Evolutionary conservation across 2,797 vertebrate genomes (phyloP).

Genomic region (Sylvia borin): DNA sequence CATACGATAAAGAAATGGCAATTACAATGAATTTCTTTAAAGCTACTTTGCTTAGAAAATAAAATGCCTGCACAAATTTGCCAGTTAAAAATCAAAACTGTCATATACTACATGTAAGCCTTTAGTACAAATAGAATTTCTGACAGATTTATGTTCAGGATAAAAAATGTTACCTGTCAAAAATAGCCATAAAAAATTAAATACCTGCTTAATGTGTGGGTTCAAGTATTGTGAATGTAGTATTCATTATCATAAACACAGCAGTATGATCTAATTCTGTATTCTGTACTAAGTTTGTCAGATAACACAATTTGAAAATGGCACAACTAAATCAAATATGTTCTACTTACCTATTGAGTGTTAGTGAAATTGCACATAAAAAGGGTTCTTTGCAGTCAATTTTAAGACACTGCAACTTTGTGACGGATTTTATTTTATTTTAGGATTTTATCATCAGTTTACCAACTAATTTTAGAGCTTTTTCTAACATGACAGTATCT

Average conservation of each 20-base stretch:
- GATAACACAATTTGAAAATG: constrained; percentile 65
- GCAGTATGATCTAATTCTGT: constrained; percentile 56
- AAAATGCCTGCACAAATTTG: constrained; percentile 37
- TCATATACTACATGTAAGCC: constrained; percentile 10
- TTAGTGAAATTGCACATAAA: constrained; percentile 52
- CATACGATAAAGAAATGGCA: constrained; percentile 20
- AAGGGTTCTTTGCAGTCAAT: constrained; percentile 28
- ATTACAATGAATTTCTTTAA: constrained; percentile 22
- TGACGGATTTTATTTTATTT: not conserved
- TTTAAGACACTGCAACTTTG: constrained; percentile 1
- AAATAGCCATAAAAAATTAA: constrained; percentile 66
- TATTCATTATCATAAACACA: constrained; percentile 62
- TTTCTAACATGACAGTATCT: not conserved
- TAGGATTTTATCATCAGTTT: not conserved
- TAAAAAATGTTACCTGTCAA: constrained; percentile 62
- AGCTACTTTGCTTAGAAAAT: constrained; percentile 36
- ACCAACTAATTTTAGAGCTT: not conserved
- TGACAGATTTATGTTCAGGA: constrained; percentile 49
- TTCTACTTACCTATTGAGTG: constrained; percentile 50
- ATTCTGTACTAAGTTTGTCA: constrained; percentile 60
- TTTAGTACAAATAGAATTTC: constrained; percentile 54
- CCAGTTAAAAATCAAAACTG: constrained; percentile 50
- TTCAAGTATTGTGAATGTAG: constrained; percentile 49
- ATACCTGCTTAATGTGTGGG: constrained; percentile 33
- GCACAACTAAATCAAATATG: constrained; percentile 54